These are phyloP conservation scores for Drosophila eohydei DNA, from an alignment of 2,888 invertebrate species.

Conservation along the genomic window DNA sequence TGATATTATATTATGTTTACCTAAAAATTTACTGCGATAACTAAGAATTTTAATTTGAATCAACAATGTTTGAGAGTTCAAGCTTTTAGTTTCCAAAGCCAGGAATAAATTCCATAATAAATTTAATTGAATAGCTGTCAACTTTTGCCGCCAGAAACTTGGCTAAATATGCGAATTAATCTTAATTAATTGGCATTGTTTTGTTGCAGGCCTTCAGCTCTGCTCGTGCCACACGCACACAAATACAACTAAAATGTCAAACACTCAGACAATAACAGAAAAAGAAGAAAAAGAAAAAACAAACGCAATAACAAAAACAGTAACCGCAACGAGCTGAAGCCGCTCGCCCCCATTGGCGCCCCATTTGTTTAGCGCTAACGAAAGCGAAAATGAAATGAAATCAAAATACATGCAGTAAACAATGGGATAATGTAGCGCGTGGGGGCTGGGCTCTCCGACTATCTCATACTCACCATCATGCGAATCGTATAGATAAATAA, in stretches of 20 bases:
- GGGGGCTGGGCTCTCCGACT: not conserved
- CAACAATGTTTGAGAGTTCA: not conserved
- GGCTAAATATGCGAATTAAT: slow-evolving; percentile 31
- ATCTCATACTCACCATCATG: slow-evolving; percentile 88
- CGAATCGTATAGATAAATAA: slow-evolving; percentile 92
- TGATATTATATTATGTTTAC: not conserved
- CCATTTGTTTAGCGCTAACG: slow-evolving; percentile 63
- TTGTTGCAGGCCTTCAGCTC: slow-evolving; percentile 12
- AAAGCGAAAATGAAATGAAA: slow-evolving; percentile 72
- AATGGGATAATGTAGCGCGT: slow-evolving; percentile 51
- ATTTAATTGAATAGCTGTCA: not conserved
- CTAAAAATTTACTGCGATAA: not conserved
- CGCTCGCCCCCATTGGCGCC: slow-evolving; percentile 41
- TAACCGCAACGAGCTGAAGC: slow-evolving; percentile 7
- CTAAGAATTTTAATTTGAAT: not conserved
- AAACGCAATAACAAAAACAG: slow-evolving; percentile 18
- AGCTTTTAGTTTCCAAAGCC: not conserved
- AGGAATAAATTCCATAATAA: not conserved
- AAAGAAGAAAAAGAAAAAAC: slow-evolving; percentile 1
- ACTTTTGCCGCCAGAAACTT: slow-evolving; percentile 10
- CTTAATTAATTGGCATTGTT: slow-evolving; percentile 40
- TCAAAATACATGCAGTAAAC: slow-evolving; percentile 65
- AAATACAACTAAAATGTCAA: slow-evolving; percentile 40
- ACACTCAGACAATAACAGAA: slow-evolving; percentile 26
- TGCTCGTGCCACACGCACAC: slow-evolving; percentile 17